These are phyloP conservation scores for Butastur rufipennis DNA, from an alignment of 2,113 vertebrate species.

Conservation along the genomic window DNA sequence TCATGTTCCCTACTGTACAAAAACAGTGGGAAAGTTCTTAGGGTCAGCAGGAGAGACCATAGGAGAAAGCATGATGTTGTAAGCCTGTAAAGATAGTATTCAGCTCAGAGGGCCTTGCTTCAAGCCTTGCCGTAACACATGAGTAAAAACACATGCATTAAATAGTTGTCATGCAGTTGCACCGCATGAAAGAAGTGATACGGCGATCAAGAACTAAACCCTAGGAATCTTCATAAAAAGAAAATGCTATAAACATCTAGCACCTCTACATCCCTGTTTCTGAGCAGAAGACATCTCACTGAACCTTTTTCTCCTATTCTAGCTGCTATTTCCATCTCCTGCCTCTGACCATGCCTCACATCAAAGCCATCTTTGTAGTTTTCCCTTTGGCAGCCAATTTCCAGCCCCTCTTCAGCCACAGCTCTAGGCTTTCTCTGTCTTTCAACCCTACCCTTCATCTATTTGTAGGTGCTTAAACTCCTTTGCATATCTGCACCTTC, in stretches of 20 bases:
- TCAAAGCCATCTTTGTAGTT: not conserved
- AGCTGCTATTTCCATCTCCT: not conserved
- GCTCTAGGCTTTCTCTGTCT: not conserved
- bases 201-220: accelerated
- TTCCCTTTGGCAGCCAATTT: not conserved
- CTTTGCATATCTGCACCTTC: not conserved
- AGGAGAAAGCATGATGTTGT: not conserved
- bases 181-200: not conserved
- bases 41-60: not conserved
- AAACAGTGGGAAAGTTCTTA: not conserved
- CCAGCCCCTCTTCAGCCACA: not conserved
- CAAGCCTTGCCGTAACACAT: not conserved
- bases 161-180: not conserved
- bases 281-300: not conserved
- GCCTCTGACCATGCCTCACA: not conserved
- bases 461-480: not conserved
- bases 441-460: not conserved
- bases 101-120: not conserved
- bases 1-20: not conserved
- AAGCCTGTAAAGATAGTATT: not conserved
- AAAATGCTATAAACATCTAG: not conserved
- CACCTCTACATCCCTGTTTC: not conserved
- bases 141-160: not conserved
- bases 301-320: not conserved
- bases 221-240: not conserved